A percentile compares a stretch with the other conserved stretches of the same genome.
These are phyloP conservation scores for Mycetomoellerius zeteki DNA, from an alignment of 1,140 invertebrate species.

Conservation along the genomic window DNA sequence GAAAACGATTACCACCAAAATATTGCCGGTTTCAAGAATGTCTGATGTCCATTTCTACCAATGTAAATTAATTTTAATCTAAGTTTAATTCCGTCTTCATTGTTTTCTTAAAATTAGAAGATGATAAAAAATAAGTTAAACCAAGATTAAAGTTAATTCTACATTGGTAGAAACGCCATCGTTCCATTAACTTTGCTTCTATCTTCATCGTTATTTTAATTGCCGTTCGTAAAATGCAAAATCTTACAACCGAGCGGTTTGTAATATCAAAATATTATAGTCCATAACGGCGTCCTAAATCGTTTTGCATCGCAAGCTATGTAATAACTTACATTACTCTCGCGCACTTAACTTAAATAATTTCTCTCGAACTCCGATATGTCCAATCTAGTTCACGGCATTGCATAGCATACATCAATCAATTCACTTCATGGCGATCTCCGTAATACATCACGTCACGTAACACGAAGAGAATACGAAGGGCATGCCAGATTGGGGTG, in stretches of 20 bases:
- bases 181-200: background rate
- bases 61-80: too few relatives aligned
- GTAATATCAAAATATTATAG: background rate
- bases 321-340: background rate
- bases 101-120: too few relatives aligned
- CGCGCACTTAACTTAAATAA: constrained; percentile 9
- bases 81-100: too few relatives aligned
- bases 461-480: constrained; percentile 29
- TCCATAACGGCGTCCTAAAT: background rate
- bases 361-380: constrained; percentile 4
- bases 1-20: background rate
- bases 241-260: background rate
- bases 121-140: too few relatives aligned
- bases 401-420: constrained; percentile 43
- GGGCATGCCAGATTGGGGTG: constrained; percentile 31
- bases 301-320: too few relatives aligned
- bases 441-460: constrained; percentile 34
- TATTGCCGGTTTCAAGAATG: background rate
- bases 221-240: background rate
- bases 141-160: too few relatives aligned
- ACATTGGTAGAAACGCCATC: background rate
- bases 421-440: constrained; percentile 33
- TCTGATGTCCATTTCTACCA: too few relatives aligned
- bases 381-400: constrained; percentile 5
- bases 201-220: background rate